Conservation (phyloP, 2,888 invertebrate genomes). For the Aquatica leii region DNA sequence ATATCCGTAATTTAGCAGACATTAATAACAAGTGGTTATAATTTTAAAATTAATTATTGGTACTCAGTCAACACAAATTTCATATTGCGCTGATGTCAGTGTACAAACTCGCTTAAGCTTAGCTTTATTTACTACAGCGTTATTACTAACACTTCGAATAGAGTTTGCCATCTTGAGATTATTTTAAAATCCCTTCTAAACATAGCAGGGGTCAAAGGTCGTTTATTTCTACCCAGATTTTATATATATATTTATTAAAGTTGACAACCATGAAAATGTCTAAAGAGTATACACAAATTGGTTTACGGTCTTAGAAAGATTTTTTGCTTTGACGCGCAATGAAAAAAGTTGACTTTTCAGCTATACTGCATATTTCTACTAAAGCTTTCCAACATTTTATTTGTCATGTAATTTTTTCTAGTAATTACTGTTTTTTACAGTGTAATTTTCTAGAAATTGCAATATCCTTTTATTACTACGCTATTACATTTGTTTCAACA, state of each 20-base stretch:
- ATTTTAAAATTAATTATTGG: constrained; percentile 15
- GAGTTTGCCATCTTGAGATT: constrained; percentile 11
- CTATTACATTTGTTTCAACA: no score
- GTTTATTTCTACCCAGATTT: constrained; percentile 17
- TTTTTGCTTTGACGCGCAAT: no score
- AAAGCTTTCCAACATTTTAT: no score
- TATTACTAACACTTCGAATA: constrained; percentile 15
- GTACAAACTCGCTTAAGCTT: constrained; percentile 1
- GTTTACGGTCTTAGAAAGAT: constrained; percentile 18
- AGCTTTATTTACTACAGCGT: neutral
- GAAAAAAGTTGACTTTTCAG: no score
- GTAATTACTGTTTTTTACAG: no score
- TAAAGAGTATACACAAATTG: constrained; percentile 29
- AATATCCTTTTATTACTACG: no score
- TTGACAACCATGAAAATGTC: constrained; percentile 24
- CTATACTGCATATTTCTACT: no score
- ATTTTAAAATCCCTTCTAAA: constrained; percentile 16
- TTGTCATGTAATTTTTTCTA: no score
- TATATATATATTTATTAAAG: constrained; percentile 26
- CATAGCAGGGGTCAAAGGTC: constrained; percentile 7
- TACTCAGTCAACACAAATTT: constrained; percentile 13
- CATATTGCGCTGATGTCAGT: constrained; percentile 6
- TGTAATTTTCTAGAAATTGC: no score
- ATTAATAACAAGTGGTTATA: constrained; percentile 9
- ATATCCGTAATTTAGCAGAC: neutral